Conservation (phyloP, 2,113 vertebrate genomes). For the Peromyscus maniculatus region DNA sequence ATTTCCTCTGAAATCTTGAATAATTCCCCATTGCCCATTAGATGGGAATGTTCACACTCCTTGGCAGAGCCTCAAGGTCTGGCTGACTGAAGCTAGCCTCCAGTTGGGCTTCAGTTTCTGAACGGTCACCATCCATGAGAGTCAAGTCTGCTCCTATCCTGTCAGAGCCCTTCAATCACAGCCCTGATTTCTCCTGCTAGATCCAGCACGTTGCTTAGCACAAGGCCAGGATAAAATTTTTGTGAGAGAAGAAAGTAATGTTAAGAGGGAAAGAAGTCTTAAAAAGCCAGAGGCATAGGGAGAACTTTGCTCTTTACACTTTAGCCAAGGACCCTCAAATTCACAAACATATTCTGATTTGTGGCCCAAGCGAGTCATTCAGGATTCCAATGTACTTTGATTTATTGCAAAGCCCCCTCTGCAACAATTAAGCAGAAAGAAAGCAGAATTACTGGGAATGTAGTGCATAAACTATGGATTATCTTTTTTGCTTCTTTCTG, state of each 20-base stretch:
- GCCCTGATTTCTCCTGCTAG: conserved; percentile 15
- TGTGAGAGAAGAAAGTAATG: background rate
- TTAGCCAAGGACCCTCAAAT: background rate
- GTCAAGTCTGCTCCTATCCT: background rate
- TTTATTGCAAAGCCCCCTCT: background rate
- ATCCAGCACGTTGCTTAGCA: background rate
- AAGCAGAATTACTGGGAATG: background rate
- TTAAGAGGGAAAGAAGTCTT: background rate
- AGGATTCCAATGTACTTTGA: background rate
- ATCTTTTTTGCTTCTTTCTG: background rate
- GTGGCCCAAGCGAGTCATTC: background rate
- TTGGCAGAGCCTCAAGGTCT: background rate
- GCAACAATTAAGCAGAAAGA: conserved; percentile 24
- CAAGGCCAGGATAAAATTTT: background rate
- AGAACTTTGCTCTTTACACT: background rate
- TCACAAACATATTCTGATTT: conserved; percentile 16
- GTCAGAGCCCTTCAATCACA: background rate
- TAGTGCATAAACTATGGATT: background rate
- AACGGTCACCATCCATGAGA: background rate
- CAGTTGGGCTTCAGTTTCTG: background rate
- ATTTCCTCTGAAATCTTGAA: conserved; percentile 47
- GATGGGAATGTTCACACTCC: background rate
- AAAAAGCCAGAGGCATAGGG: background rate
- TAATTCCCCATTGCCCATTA: background rate
- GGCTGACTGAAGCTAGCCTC: background rate